A percentile compares a stretch with the other conserved stretches of the same genome.
These are phyloP conservation scores for Centropus unirufus DNA, from an alignment of 2,113 vertebrate species.

Conservation along the genomic window DNA sequence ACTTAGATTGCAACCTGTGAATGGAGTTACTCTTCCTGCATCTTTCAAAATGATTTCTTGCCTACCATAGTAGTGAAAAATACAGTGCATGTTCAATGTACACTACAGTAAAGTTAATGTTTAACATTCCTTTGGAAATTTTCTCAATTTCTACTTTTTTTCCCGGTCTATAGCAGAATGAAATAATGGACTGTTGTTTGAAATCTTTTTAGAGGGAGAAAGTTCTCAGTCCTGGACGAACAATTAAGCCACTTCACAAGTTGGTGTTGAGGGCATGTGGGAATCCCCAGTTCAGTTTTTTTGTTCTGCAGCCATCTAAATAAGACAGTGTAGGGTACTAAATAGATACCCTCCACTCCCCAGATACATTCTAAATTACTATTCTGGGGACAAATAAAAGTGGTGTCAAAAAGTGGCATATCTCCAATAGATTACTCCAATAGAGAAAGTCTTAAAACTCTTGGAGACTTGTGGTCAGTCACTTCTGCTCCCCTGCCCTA, in stretches of 20 bases:
- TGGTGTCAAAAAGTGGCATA: not conserved
- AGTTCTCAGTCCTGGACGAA: not conserved
- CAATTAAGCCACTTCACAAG: not conserved
- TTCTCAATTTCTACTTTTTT: not conserved
- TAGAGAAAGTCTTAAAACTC: not conserved
- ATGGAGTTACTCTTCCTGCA: not conserved
- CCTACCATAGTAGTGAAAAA: not conserved
- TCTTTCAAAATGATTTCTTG: not conserved
- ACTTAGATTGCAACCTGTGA: not conserved
- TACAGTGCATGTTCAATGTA: not conserved
- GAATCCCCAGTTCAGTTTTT: not conserved
- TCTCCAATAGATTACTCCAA: too few relatives aligned
- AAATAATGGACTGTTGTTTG: not conserved
- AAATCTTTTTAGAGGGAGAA: not conserved
- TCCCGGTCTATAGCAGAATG: not conserved
- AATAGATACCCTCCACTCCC: not conserved
- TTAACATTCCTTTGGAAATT: not conserved
- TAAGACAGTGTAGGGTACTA: not conserved
- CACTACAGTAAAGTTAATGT: not conserved
- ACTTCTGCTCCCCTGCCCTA: not conserved
- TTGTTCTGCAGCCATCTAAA: not conserved
- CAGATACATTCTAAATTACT: not conserved
- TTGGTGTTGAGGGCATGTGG: rapidly evolving
- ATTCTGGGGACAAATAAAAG: not conserved
- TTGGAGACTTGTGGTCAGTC: not conserved